Evolutionary conservation across 1,140 invertebrate species (phyloP).

Genomic region (Brachionus rotundiformis): DNA sequence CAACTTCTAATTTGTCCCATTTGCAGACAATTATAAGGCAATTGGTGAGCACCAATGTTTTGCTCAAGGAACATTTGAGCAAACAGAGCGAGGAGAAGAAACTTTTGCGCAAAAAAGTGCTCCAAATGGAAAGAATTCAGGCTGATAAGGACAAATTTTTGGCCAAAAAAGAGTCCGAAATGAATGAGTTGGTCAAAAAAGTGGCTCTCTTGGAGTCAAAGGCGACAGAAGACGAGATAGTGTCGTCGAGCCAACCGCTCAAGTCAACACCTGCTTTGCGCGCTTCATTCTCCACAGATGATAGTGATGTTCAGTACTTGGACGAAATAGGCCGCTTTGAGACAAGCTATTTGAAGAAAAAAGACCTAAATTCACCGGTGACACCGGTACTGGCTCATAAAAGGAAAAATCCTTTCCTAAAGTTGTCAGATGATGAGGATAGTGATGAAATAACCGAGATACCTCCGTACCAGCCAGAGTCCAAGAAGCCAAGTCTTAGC

Average conservation of each 20-base stretch:
- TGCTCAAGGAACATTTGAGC: slow-evolving; percentile 18
- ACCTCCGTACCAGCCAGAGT: not conserved
- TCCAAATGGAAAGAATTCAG: slow-evolving; percentile 32
- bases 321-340: slow-evolving; percentile 31
- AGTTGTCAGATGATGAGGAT: not conserved
- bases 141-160: slow-evolving; percentile 31
- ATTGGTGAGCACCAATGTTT: slow-evolving; percentile 38
- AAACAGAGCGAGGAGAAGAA: slow-evolving; percentile 49
- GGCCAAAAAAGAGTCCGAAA: slow-evolving; percentile 37
- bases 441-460: slow-evolving; percentile 22
- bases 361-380: not conserved
- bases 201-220: not conserved
- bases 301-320: slow-evolving; percentile 33
- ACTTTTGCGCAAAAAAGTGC: not conserved
- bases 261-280: not conserved
- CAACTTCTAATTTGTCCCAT: slow-evolving; percentile 7
- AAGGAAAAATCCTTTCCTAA: slow-evolving; percentile 10
- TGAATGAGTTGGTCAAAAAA: not conserved
- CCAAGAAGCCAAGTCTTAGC: not conserved
- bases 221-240: not conserved
- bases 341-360: slow-evolving; percentile 31
- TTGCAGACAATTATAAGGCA: slow-evolving; percentile 35
- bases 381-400: not conserved
- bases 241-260: not conserved
- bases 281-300: not conserved